Percentiles rank a stretch among this genome's conserved stretches.
phyloP scores from a whole-genome alignment of 2,797 vertebrate genomes.

The Cryptoprocta ferox region DNA sequence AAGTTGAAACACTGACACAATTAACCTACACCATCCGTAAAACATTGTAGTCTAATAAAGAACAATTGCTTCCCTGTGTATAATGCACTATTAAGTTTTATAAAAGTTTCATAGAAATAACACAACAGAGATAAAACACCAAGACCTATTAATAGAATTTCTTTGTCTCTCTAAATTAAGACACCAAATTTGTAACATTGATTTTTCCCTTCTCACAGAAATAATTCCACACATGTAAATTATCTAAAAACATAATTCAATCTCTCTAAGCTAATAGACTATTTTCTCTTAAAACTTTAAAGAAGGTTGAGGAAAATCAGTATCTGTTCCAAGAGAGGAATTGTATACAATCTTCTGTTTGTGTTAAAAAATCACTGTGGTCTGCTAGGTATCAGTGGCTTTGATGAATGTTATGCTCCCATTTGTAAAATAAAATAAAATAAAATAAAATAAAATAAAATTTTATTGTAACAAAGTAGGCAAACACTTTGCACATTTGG shows the following conservation, averaged over 20 bases:
- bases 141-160: neutral
- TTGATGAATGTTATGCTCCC: neutral
- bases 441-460: neutral
- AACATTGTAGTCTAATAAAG: slow-evolving; percentile 57
- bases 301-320: neutral
- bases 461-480: neutral
- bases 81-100: slow-evolving; percentile 1
- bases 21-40: slow-evolving; percentile 61
- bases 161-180: neutral
- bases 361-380: neutral
- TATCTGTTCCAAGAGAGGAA: neutral
- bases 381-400: neutral
- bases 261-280: neutral
- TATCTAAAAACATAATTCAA: neutral
- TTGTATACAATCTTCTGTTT: neutral
- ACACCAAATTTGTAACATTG: neutral
- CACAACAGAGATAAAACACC: neutral
- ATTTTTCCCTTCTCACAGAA: neutral
- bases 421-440: neutral
- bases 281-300: slow-evolving; percentile 19
- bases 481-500: neutral
- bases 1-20: slow-evolving; percentile 60
- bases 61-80: neutral
- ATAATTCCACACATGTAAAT: neutral
- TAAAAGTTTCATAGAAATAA: neutral